Evolutionary conservation across 2,888 invertebrate genomes (phyloP).

Genomic region (Ochlodes sylvanus): DNA sequence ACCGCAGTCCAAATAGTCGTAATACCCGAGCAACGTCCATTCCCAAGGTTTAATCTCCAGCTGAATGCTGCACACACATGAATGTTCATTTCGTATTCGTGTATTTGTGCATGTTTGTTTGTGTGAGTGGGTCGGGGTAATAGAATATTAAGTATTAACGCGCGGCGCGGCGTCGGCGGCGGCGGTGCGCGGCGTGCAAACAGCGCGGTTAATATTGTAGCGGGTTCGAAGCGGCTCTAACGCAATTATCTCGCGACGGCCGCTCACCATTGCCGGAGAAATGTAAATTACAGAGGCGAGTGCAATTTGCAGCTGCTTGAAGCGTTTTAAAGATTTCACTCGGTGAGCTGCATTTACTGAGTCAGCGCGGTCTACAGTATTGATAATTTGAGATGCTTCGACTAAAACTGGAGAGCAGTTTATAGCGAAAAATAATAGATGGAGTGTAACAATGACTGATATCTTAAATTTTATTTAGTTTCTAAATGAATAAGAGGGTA

Average conservation of each 20-base stretch:
- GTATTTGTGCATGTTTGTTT: background rate
- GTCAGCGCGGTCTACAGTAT: too few relatives aligned
- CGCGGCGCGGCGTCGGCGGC: background rate
- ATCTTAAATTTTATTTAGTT: too few relatives aligned
- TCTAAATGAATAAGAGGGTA: too few relatives aligned
- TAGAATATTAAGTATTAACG: conserved; percentile 36
- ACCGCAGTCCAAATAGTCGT: background rate
- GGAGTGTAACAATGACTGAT: too few relatives aligned
- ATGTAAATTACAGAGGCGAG: conserved; percentile 16
- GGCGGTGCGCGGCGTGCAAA: conserved; percentile 11
- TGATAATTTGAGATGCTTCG: too few relatives aligned
- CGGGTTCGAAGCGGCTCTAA: conserved; percentile 20
- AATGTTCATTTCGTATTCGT: background rate
- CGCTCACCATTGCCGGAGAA: background rate
- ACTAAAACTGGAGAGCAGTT: too few relatives aligned
- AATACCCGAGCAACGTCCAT: background rate
- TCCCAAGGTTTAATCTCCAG: background rate
- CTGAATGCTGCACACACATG: background rate
- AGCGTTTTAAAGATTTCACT: background rate
- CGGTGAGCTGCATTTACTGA: too few relatives aligned
- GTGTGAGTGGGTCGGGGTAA: conserved; percentile 18
- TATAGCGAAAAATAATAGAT: too few relatives aligned
- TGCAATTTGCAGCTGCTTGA: background rate
- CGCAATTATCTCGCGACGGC: conserved; percentile 11
- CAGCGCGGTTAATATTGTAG: conserved; percentile 29